A percentile compares a stretch with the other conserved stretches of the same genome.
These are phyloP conservation scores for Protobothrops mucrosquamatus DNA, from an alignment of 2,113 vertebrate genomes.

Conservation along the genomic window DNA sequence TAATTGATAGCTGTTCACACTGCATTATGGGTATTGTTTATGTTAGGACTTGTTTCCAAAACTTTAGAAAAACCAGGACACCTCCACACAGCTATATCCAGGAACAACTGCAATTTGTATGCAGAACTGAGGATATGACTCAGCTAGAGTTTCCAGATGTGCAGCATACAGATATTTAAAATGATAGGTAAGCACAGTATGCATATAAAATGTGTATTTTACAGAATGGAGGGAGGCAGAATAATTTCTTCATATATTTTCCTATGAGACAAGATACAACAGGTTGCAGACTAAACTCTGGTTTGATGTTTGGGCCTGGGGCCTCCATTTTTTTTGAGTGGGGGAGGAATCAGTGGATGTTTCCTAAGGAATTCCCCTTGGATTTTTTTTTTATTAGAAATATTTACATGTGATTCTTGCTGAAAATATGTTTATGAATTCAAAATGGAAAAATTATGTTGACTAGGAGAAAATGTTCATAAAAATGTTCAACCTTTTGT, in stretches of 20 bases:
- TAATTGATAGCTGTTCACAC: neutral
- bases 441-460: constrained; percentile 55
- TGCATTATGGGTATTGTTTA: neutral
- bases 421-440: constrained; percentile 57
- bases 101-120: neutral
- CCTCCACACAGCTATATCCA: neutral
- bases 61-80: neutral
- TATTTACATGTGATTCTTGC: constrained; percentile 54
- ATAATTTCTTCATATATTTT: neutral
- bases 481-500: constrained; percentile 15
- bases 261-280: neutral
- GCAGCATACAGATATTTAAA: neutral
- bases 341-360: neutral
- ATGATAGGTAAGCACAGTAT: neutral
- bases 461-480: neutral
- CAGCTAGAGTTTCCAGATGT: neutral
- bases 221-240: neutral
- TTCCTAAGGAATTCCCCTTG: constrained; percentile 50
- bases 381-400: constrained; percentile 55
- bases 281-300: constrained; percentile 34
- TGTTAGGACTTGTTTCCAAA: neutral
- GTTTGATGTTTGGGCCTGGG: constrained; percentile 22
- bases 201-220: neutral
- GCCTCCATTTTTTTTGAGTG: neutral
- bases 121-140: neutral